Conservation (phyloP, 2,113 vertebrate species). For the Lycaon pictus region DNA sequence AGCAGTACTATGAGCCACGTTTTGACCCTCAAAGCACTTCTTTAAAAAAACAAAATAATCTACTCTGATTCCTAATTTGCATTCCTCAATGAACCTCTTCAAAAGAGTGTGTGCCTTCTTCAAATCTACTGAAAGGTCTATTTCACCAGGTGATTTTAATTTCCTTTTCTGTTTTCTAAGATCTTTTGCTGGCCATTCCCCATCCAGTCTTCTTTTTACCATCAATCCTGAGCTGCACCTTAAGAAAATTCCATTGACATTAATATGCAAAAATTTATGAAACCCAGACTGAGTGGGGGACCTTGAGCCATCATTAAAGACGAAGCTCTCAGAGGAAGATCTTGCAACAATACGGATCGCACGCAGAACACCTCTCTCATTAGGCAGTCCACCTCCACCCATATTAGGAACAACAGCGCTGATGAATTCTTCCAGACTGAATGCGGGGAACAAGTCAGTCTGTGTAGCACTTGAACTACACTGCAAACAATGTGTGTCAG, state of each 20-base stretch:
- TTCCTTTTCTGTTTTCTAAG: not conserved
- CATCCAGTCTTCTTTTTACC: not conserved
- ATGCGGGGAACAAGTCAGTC: not conserved
- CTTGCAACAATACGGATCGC: not conserved
- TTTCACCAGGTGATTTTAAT: slow-evolving; percentile 4
- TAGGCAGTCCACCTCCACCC: not conserved
- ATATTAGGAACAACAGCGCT: not conserved
- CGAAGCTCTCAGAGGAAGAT: not conserved
- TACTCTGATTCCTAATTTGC: slow-evolving; percentile 23
- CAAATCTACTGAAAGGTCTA: not conserved
- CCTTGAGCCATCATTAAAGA: not conserved
- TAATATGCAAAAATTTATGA: not conserved
- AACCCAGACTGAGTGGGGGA: not conserved
- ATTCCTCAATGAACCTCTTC: not conserved
- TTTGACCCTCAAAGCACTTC: not conserved
- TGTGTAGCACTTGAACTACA: not conserved
- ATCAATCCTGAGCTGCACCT: not conserved
- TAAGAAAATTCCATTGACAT: slow-evolving; percentile 7
- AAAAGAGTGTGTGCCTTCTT: not conserved
- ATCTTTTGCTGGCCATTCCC: not conserved
- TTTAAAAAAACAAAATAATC: not conserved
- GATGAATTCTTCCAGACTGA: not conserved
- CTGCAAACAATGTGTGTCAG: not conserved
- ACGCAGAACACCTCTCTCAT: not conserved
- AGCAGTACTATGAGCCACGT: not conserved